Conservation (phyloP, 2,113 vertebrate genomes). For the Formicarius rufipectus region DNA sequence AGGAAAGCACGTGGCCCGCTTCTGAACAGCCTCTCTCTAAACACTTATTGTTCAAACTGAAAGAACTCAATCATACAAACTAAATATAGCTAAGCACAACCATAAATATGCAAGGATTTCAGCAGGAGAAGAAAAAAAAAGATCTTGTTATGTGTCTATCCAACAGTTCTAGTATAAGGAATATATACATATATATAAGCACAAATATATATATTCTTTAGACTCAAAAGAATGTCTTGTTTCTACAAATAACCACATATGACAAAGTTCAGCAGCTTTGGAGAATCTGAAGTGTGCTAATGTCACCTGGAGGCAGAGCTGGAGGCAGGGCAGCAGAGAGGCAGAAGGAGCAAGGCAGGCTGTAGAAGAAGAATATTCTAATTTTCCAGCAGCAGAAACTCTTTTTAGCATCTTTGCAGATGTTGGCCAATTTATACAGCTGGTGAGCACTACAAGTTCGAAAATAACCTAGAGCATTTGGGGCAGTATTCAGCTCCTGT, state of each 20-base stretch:
- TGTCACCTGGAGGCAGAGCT: not conserved
- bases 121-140: not conserved
- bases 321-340: not conserved
- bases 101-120: not conserved
- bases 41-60: slow-evolving; percentile 49
- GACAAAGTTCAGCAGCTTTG: not conserved
- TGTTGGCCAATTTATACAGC: not conserved
- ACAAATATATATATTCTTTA: too few species aligned
- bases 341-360: not conserved
- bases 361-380: not conserved
- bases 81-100: slow-evolving; percentile 9
- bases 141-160: not conserved
- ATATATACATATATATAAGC: not conserved
- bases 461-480: not conserved
- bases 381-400: not conserved
- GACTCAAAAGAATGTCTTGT: not conserved
- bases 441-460: not conserved
- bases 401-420: not conserved
- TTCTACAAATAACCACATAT: not conserved
- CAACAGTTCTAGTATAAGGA: not conserved
- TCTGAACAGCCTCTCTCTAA: slow-evolving; percentile 62
- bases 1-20: not conserved
- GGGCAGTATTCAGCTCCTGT: not conserved
- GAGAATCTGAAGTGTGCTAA: not conserved
- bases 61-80: slow-evolving; percentile 29